A percentile compares a stretch with the other conserved stretches of the same genome.
These are phyloP conservation scores for Nettapus auritus DNA, from an alignment of 2,113 vertebrate species.

Conservation along the genomic window DNA sequence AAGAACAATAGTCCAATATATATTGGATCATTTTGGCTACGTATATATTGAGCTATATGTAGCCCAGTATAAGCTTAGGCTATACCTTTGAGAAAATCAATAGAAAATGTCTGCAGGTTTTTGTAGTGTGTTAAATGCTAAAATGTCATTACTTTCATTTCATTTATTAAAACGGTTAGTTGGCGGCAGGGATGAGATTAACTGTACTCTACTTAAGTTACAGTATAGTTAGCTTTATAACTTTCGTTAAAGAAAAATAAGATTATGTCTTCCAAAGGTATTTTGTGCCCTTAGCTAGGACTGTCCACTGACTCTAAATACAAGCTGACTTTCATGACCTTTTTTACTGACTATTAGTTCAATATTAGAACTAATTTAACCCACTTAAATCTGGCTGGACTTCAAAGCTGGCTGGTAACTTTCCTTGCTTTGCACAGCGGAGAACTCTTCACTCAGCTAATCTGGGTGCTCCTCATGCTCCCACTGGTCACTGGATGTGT, in stretches of 20 bases:
- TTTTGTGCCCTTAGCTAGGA: background rate
- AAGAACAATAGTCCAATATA: background rate
- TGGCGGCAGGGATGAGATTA: background rate
- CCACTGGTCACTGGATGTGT: background rate
- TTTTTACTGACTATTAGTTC: no score
- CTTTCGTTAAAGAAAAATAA: background rate
- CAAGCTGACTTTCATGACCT: background rate
- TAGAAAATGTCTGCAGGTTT: background rate
- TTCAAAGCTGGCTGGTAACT: constrained; percentile 9
- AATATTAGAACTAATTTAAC: background rate
- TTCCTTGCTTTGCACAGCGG: background rate
- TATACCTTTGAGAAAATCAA: background rate
- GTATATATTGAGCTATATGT: background rate
- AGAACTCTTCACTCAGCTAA: background rate
- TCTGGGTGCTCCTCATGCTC: background rate
- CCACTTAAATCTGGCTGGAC: background rate
- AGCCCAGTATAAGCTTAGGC: background rate
- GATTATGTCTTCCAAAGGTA: background rate
- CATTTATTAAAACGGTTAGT: background rate
- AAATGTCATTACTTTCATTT: background rate
- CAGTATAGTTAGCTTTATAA: background rate
- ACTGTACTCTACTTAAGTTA: background rate
- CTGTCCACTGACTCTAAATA: background rate
- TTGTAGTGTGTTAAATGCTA: background rate
- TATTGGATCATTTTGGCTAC: background rate